Evolutionary conservation across 2,888 invertebrate genomes (phyloP).

Genomic region (Lycocerus yunnanus): DNA sequence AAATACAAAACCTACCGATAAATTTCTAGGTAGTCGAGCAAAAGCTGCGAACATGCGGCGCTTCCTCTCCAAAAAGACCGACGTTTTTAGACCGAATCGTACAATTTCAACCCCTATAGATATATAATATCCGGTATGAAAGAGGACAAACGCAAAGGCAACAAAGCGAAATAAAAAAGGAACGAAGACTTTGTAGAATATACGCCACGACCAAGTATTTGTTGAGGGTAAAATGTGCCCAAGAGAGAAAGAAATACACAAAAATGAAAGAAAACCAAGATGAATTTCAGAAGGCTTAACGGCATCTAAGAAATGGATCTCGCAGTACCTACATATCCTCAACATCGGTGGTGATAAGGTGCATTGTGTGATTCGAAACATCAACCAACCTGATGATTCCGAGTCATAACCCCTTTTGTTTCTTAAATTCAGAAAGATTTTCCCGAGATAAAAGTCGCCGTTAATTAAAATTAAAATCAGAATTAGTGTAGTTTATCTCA

Average conservation of each 20-base stretch:
- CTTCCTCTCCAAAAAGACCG: constrained; percentile 12
- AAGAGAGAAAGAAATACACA: not conserved
- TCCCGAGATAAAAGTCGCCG: not conserved
- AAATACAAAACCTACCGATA: constrained; percentile 17
- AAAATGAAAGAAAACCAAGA: not conserved
- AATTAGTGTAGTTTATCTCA: not conserved
- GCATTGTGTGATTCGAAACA: not conserved
- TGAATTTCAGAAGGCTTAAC: constrained; percentile 15
- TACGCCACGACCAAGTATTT: constrained; percentile 8
- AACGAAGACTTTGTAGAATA: constrained; percentile 7
- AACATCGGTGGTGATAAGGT: constrained; percentile 8
- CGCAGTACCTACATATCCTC: constrained; percentile 5
- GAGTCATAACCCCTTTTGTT: not conserved
- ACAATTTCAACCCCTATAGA: constrained; percentile 32
- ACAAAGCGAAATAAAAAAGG: constrained; percentile 15
- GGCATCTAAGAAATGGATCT: constrained; percentile 16
- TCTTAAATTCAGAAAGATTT: not conserved
- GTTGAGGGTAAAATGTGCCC: constrained; percentile 18
- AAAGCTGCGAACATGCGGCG: constrained; percentile 23
- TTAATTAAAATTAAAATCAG: not conserved
- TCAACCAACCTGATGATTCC: not conserved
- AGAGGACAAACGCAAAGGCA: constrained; percentile 15
- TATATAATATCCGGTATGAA: constrained; percentile 35
- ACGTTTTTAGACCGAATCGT: constrained; percentile 29
- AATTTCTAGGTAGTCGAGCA: constrained; percentile 16